phyloP scores from a whole-genome alignment of 2,113 vertebrate genomes.

The Genyomyrus donnyi region DNA sequence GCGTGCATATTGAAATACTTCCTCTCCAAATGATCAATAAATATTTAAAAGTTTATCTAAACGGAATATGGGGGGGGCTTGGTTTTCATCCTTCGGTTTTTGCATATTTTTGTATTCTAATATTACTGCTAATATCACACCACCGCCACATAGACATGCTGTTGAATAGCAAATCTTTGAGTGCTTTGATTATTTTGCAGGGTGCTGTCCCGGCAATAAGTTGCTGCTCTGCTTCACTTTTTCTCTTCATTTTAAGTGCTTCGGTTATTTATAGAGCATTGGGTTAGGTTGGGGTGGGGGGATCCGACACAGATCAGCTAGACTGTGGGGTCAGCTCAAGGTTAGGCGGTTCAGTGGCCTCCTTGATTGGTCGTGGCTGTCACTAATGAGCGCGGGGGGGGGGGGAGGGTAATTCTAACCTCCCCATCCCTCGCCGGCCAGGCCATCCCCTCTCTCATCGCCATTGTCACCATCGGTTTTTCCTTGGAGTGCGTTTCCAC shows the following conservation, averaged over 20 bases:
- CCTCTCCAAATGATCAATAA: background rate
- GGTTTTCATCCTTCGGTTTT: background rate
- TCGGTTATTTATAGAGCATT: conserved; percentile 59
- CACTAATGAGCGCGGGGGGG: conserved; percentile 52
- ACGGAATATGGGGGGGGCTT: background rate
- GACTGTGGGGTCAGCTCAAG: conserved; percentile 59
- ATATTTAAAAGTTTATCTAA: background rate
- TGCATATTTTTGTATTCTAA: background rate
- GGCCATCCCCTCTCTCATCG: conserved; percentile 35
- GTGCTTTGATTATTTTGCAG: background rate
- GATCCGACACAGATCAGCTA: conserved; percentile 51
- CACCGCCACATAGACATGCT: background rate
- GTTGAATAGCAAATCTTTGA: background rate
- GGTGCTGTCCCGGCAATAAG: background rate
- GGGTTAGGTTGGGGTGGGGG: conserved; percentile 35
- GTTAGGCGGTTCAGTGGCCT: conserved; percentile 55
- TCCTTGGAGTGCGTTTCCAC: conserved; percentile 43
- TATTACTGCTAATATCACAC: background rate
- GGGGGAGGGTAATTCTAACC: conserved; percentile 50
- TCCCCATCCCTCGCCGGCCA: conserved; percentile 31
- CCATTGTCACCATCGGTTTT: conserved; percentile 57
- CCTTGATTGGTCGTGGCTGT: conserved; percentile 51
- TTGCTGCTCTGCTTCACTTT: conserved; percentile 1
- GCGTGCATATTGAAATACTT: background rate
- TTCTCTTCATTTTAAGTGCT: conserved; percentile 41